Evolutionary conservation across 2,888 invertebrate genomes (phyloP).

Genomic region (Lithophane semibrunnea): DNA sequence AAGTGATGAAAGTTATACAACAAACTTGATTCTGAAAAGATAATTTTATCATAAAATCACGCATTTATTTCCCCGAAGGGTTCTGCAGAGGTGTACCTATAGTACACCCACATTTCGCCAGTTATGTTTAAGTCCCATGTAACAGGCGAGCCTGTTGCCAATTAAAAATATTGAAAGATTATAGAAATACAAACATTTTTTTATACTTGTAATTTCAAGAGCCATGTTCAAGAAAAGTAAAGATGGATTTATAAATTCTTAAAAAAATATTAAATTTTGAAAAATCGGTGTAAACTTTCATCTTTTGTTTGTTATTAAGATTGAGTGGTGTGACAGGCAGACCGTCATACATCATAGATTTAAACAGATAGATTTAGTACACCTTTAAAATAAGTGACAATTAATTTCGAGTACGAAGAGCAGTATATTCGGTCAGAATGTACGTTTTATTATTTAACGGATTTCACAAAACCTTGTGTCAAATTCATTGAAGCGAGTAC

Average conservation of each 20-base stretch:
- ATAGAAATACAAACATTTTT: background rate
- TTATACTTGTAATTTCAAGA: background rate
- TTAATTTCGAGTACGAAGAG: background rate
- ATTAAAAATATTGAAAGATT: background rate
- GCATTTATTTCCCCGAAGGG: background rate
- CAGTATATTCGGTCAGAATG: background rate
- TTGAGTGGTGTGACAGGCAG: background rate
- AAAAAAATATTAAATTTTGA: background rate
- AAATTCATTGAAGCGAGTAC: slow-evolving; percentile 25
- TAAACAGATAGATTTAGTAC: background rate
- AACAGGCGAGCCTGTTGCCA: background rate
- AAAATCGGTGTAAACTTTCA: background rate
- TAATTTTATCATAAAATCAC: background rate
- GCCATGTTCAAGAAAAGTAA: background rate
- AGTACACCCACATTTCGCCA: too few species aligned
- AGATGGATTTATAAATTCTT: background rate
- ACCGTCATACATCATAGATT: background rate
- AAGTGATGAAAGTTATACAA: background rate
- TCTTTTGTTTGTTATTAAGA: background rate
- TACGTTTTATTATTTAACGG: background rate
- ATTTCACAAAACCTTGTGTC: slow-evolving; percentile 26
- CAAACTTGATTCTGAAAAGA: background rate
- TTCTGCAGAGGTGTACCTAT: too few species aligned
- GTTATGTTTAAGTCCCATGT: too few species aligned
- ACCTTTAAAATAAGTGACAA: rapidly evolving